Evolutionary conservation across 2,797 vertebrate genomes (phyloP).

Genomic region (Alfaro cultratus): DNA sequence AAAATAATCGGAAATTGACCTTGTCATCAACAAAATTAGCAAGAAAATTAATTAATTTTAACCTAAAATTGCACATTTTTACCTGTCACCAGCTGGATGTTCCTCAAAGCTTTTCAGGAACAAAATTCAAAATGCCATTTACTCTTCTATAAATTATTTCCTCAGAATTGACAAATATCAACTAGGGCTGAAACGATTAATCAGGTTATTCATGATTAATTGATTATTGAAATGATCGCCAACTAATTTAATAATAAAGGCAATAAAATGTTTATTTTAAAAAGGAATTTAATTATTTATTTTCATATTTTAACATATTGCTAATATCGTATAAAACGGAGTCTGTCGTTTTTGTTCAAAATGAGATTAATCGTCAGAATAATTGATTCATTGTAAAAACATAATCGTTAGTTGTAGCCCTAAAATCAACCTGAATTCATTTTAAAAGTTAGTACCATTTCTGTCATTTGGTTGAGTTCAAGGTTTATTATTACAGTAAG

Average conservation of each 20-base stretch:
- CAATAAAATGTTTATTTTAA: no score
- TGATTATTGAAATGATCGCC: no score
- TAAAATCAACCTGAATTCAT: neutral
- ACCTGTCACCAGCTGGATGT: neutral
- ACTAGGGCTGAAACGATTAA: no score
- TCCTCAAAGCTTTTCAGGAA: neutral
- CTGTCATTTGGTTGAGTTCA: neutral
- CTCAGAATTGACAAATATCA: neutral
- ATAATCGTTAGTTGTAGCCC: no score
- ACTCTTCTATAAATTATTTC: neutral
- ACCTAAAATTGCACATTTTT: neutral
- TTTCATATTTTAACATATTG: no score
- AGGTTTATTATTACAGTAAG: neutral
- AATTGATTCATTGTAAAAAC: no score
- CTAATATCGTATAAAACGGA: no score
- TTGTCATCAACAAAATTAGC: neutral
- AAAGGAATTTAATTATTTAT: no score
- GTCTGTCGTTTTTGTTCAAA: no score
- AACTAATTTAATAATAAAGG: no score
- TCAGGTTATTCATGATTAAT: no score
- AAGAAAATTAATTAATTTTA: neutral
- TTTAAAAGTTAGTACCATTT: neutral
- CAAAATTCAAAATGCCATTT: neutral
- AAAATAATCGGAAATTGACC: neutral
- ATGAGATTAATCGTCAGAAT: no score